A percentile compares a stretch with the other conserved stretches of the same genome.
Conservation (phyloP, 2,113 vertebrate species). For the Donacobius atricapilla region DNA sequence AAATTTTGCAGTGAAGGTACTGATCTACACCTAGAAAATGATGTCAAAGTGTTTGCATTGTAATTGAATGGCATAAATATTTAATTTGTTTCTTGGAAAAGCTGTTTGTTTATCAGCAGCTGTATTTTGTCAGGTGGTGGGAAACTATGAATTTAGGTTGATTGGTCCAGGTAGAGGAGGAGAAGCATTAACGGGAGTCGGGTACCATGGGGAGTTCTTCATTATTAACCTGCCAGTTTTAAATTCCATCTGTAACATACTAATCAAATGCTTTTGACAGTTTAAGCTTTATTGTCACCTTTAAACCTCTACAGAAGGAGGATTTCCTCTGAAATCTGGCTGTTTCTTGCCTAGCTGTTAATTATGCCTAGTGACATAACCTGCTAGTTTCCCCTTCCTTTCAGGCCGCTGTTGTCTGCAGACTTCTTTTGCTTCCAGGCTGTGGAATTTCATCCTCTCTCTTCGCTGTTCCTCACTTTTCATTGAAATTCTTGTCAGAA, state of each 20-base stretch:
- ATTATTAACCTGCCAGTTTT: constrained; percentile 7
- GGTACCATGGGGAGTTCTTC: neutral
- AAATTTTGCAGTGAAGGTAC: neutral
- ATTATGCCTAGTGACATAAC: neutral
- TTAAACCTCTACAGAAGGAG: constrained; percentile 18
- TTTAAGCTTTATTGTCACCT: constrained; percentile 31
- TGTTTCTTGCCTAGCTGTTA: neutral
- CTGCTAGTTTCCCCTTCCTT: neutral
- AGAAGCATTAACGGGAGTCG: neutral
- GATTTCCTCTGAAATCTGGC: constrained; percentile 21
- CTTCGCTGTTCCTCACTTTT: neutral
- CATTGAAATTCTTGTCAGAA: neutral
- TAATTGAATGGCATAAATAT: constrained; percentile 12
- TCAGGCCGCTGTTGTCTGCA: neutral
- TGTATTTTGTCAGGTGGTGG: constrained; percentile 24
- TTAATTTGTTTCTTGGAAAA: constrained; percentile 13
- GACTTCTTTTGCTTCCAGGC: neutral
- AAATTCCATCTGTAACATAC: neutral
- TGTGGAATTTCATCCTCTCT: neutral
- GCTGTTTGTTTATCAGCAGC: neutral
- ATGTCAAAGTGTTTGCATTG: neutral
- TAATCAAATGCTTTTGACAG: neutral
- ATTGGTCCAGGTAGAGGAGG: neutral
- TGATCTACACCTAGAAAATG: neutral
- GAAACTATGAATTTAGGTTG: neutral